Percentiles rank a stretch among this genome's conserved stretches.
These are phyloP conservation scores for Syngnathoides biaculeatus DNA, from an alignment of 2,113 vertebrate genomes.

Conservation along the genomic window DNA sequence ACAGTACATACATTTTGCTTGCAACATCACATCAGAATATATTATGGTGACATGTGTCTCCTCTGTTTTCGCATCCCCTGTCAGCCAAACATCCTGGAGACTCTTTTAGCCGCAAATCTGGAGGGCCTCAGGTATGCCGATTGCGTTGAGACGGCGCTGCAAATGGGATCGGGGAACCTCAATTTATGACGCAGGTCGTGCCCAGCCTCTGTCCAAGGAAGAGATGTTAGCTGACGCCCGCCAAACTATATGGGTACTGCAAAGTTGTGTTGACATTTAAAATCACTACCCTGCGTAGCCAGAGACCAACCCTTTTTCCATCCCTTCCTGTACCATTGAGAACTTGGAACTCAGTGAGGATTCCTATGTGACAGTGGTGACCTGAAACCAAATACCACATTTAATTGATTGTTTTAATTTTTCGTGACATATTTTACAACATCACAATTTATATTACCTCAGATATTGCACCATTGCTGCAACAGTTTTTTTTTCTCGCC, in stretches of 20 bases:
- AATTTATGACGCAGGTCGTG: slow-evolving; percentile 19
- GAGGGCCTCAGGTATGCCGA: slow-evolving; percentile 55
- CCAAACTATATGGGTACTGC: neutral
- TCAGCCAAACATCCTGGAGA: slow-evolving; percentile 63
- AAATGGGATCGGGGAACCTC: slow-evolving; percentile 29
- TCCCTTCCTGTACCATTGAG: too few species aligned
- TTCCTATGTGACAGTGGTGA: neutral
- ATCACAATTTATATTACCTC: neutral
- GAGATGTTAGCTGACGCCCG: neutral
- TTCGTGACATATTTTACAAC: neutral
- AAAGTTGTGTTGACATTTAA: neutral
- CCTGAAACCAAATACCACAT: neutral
- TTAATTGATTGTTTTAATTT: neutral
- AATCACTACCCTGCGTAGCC: too few species aligned
- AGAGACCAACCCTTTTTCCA: too few species aligned
- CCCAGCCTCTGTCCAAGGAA: slow-evolving; percentile 5
- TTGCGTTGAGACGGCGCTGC: slow-evolving; percentile 61
- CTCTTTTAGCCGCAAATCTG: slow-evolving; percentile 66
- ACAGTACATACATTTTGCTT: neutral
- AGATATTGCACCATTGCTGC: neutral
- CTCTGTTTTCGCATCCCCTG: neutral
- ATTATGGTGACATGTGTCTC: neutral
- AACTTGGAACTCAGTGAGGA: too few species aligned
- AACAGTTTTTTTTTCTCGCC: neutral
- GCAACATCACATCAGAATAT: neutral